These are phyloP conservation scores for Armadillidium nasatum DNA, from an alignment of 1,140 invertebrate genomes.

Conservation along the genomic window DNA sequence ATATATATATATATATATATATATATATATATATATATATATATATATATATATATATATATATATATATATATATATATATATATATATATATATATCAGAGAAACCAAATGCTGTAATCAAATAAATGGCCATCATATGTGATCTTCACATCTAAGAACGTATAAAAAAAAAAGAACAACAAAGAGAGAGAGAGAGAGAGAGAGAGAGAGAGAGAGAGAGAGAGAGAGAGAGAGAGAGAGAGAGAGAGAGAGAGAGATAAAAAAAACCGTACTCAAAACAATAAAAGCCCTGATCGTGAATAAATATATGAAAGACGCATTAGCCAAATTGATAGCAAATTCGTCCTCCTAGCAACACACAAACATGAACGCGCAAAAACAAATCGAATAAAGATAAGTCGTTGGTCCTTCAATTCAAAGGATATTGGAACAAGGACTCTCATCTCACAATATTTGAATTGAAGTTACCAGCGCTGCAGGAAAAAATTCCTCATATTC, in stretches of 20 bases:
- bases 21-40: too few relatives aligned
- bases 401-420: not conserved
- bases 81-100: too few relatives aligned
- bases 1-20: too few relatives aligned
- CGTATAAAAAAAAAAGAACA: too few relatives aligned
- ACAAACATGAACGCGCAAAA: not conserved
- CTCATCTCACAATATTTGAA: not conserved
- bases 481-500: too few relatives aligned
- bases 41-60: too few relatives aligned
- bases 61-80: too few relatives aligned
- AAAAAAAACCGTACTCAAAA: not conserved
- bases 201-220: not conserved
- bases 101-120: too few relatives aligned
- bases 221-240: not conserved
- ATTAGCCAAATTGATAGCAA: not conserved
- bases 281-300: not conserved
- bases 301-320: not conserved
- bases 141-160: too few relatives aligned
- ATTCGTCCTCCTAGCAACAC: not conserved
- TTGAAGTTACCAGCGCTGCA: not conserved
- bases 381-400: conserved; percentile 1
- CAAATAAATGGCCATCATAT: too few relatives aligned
- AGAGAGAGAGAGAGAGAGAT: not conserved
- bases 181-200: too few relatives aligned
- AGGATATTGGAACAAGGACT: not conserved